Percentiles rank a stretch among this genome's conserved stretches.
Conservation (phyloP, 2,888 invertebrate genomes). For the Psylliodes chrysocephalus region DNA sequence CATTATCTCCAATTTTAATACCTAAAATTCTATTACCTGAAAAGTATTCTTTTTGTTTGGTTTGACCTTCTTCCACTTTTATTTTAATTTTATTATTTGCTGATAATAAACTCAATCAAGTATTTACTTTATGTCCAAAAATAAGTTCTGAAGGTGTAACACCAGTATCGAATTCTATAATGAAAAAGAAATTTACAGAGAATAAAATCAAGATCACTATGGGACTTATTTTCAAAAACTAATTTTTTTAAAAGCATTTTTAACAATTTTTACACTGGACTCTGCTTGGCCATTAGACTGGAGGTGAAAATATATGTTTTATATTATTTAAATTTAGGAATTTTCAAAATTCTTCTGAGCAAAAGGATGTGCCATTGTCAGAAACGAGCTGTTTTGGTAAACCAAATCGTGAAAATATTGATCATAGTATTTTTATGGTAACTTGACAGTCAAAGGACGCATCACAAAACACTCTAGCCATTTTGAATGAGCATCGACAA, state of each 20-base stretch:
- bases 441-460: conserved; percentile 31
- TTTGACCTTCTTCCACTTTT: not conserved
- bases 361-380: conserved; percentile 42
- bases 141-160: conserved; percentile 13
- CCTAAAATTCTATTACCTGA: not conserved
- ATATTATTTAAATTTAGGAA: conserved; percentile 34
- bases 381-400: conserved; percentile 41
- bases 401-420: conserved; percentile 40
- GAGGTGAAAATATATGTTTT: conserved; percentile 43
- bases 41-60: not conserved
- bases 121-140: conserved; percentile 19
- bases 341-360: conserved; percentile 28
- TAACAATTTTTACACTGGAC: conserved; percentile 23
- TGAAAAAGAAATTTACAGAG: conserved; percentile 13
- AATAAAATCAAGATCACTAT: conserved; percentile 9
- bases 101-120: conserved; percentile 14
- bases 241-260: conserved; percentile 17
- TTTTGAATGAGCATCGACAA: no score
- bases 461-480: no score
- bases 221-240: not conserved
- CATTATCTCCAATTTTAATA: not conserved
- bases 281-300: conserved; percentile 21
- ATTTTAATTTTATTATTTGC: conserved; percentile 13
- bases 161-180: conserved; percentile 11
- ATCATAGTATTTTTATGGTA: conserved; percentile 37